A percentile compares a stretch with the other conserved stretches of the same genome.
Conservation (phyloP, 2,113 vertebrate genomes). For the Picathartes gymnocephalus region DNA sequence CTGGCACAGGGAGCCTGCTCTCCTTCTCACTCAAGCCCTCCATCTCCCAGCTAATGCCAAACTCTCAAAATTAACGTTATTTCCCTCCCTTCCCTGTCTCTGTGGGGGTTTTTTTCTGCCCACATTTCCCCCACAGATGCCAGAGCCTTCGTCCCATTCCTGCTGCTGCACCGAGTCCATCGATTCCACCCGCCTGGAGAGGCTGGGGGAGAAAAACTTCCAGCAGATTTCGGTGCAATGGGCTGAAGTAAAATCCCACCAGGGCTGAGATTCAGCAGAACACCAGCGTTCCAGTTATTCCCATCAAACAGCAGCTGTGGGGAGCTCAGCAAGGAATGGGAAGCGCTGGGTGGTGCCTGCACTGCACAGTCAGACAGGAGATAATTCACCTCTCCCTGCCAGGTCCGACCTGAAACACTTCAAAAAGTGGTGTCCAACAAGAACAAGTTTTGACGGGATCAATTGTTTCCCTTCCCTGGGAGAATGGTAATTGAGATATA, state of each 20-base stretch:
- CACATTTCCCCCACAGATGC: background rate
- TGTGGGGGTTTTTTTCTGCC: background rate
- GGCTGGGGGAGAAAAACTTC: background rate
- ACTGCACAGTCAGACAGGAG: accelerated
- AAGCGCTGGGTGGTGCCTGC: background rate
- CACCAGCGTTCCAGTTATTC: background rate
- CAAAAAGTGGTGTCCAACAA: background rate
- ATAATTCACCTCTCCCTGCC: background rate
- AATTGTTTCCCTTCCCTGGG: background rate
- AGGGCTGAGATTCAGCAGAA: background rate
- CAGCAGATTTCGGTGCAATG: background rate
- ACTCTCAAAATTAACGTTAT: background rate
- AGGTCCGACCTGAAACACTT: background rate
- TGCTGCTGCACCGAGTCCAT: accelerated
- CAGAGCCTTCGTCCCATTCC: background rate
- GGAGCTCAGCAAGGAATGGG: background rate
- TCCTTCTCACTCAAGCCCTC: background rate
- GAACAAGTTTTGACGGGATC: background rate
- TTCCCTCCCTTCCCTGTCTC: background rate
- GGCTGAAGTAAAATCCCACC: background rate
- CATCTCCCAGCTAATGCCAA: background rate
- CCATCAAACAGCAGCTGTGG: background rate
- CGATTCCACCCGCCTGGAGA: accelerated
- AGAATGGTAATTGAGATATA: background rate
- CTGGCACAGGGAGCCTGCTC: background rate